These are phyloP conservation scores for Alexandromys fortis DNA, from an alignment of 2,113 vertebrate genomes.

Conservation along the genomic window DNA sequence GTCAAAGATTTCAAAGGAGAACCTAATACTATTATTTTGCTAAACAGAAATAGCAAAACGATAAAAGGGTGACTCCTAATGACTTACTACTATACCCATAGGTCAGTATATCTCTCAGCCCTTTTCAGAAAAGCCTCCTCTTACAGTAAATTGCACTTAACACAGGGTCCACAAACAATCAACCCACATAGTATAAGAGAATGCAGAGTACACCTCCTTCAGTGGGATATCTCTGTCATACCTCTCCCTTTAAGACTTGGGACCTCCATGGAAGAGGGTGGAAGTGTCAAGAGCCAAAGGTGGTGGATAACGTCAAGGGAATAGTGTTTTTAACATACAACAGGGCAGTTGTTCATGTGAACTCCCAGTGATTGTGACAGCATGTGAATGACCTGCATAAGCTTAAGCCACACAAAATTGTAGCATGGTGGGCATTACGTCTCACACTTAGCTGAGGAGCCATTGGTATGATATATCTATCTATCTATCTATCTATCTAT, in stretches of 20 bases:
- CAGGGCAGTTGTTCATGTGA: neutral
- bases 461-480: neutral
- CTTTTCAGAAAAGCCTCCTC: neutral
- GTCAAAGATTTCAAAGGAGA: neutral
- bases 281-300: neutral
- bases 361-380: neutral
- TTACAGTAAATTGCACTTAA: neutral
- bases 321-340: neutral
- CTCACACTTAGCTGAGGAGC: neutral
- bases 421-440: neutral
- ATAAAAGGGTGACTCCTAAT: neutral
- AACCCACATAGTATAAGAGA: neutral
- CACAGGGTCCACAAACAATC: neutral
- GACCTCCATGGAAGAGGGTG: neutral
- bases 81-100: neutral
- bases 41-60: neutral
- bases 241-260: neutral
- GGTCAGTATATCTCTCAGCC: neutral
- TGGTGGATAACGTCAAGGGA: neutral
- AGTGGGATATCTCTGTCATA: neutral
- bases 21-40: neutral
- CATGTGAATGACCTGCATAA: neutral
- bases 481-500: too few species aligned
- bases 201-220: neutral
- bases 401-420: neutral